Evolutionary conservation across 2,797 vertebrate genomes (phyloP), one percentile per base, ranked within the genome.

Genomic region (Calcarius lapponicus): DNA sequence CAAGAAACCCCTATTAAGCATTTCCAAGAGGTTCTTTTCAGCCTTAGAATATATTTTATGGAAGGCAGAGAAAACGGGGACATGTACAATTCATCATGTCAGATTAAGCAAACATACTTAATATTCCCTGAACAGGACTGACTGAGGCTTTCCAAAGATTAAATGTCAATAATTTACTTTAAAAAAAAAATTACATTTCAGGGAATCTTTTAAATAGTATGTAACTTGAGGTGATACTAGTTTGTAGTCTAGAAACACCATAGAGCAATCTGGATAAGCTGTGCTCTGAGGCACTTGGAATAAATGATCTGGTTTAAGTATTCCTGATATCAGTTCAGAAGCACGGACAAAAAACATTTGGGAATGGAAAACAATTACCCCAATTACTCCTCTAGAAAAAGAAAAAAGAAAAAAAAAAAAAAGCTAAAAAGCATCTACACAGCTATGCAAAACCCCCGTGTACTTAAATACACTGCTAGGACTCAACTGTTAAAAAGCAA

Each of bases 11-110:
- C 86, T 80, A 70, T 86, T 43, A 80, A 70, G 76, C 73, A 71
- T 93, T 95, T 91, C 66, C 67, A 95, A 65, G 82, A 93, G 70
- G 69, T 95, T 95, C 56, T 66, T 92, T 97, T 96, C 70, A 83
- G 60, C 62, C 69, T 87, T 76, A 73, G 91, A 95, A 94, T 87
- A 12, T 72, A 86, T 80, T 94, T 95, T 80, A 93, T 54, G 53
- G 84, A 91, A 95, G 85, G 64, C 26, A 75, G 53, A 65, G 80
- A 95, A 96, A 96, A 79, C 1, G 3, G 79, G 64, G 58, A 53
- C 22, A 60, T 36, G 42, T 88, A 86, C 56, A 76, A 89, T 80
- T 78, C 47, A 78, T 91, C 83, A 91, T 9, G 20, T 96, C 84
- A 92, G 74, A 92, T 95, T 92, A 87, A 94, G 80, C 48, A 94